These are phyloP conservation scores for Enteromius unitaeniatus DNA, from an alignment of 2,797 vertebrate genomes.

Conservation along the genomic window DNA sequence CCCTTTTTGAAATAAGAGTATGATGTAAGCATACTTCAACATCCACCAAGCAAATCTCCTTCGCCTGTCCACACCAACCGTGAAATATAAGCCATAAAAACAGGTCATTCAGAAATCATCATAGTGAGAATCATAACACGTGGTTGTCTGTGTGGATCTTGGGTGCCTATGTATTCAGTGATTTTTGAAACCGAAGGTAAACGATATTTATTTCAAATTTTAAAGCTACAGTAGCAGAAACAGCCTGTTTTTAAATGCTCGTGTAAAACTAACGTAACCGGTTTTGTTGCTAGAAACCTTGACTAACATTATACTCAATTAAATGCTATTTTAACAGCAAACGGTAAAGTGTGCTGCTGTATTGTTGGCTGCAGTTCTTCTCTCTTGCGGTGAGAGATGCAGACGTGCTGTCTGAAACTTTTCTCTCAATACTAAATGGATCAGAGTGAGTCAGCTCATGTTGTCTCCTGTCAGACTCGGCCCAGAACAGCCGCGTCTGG, in stretches of 20 bases:
- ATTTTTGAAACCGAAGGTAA: background rate
- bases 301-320: background rate
- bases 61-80: background rate
- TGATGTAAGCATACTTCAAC: constrained; percentile 14
- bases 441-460: constrained; percentile 33
- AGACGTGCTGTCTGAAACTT: background rate
- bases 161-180: background rate
- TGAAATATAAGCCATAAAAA: constrained; percentile 5
- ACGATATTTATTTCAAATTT: background rate
- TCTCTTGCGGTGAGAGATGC: background rate
- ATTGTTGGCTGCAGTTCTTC: background rate
- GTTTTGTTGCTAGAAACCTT: background rate
- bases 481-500: constrained; percentile 17
- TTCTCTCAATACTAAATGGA: constrained; percentile 25
- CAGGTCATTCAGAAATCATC: background rate
- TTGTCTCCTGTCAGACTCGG: constrained; percentile 21
- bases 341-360: background rate
- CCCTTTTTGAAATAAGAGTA: constrained; percentile 13
- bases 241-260: background rate
- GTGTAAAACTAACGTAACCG: background rate
- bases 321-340: background rate
- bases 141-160: background rate
- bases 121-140: background rate
- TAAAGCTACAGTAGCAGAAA: background rate
- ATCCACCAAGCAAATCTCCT: constrained; percentile 17